Evolutionary conservation across 37 sponge, comb jelly and placozoan species (phyloP), one percentile per base, ranked within the genome.

Genomic region (Beroe forskalii): DNA sequence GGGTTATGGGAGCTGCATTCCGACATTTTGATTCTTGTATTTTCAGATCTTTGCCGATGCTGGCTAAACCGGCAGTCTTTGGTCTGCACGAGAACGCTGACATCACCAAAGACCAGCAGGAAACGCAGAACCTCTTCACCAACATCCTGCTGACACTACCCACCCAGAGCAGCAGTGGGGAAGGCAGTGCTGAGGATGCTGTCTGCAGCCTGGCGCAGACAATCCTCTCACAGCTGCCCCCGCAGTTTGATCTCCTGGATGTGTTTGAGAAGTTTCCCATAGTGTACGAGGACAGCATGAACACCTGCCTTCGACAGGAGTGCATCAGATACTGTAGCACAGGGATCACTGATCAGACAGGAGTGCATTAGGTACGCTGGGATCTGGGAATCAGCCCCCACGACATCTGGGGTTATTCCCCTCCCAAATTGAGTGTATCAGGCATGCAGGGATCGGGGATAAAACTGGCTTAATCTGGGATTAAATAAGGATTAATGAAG

Each of bases 11-110:
- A n/a, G n/a, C n/a, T n/a, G n/a, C n/a, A n/a, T n/a, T n/a, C n/a
- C n/a, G n/a, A n/a, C n/a, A n/a, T n/a, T n/a, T n/a, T n/a, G n/a
- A n/a, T n/a, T n/a, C n/a, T n/a, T n/a, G n/a, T n/a, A n/a, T n/a
- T 48, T 48, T 25, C 86, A 92, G 96, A 32, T 86, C 92, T 14
- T 91, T 97, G 8, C 98, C 98, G 43, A 91, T 97, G 92, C 94
- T 90, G 0, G 95, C 98, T 12, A 93, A 96, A 75, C 98, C 98
- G 23, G 96, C 95, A 23, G 80, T 92, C 19, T 92, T 90, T 67
- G 93, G 93, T 24, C 64, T 92, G 12, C 93, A 92, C 61, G 93
- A 92, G 36, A 92, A 92, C 91, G 93, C 93, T 19, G 91, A 92
- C 63, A 92, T 92, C 64, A 91, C 91, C 8, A 67, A 72, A 43